Base-by-base conservation (phyloP, 2,888 invertebrate genomes). In the Volucella inflata region DNA sequence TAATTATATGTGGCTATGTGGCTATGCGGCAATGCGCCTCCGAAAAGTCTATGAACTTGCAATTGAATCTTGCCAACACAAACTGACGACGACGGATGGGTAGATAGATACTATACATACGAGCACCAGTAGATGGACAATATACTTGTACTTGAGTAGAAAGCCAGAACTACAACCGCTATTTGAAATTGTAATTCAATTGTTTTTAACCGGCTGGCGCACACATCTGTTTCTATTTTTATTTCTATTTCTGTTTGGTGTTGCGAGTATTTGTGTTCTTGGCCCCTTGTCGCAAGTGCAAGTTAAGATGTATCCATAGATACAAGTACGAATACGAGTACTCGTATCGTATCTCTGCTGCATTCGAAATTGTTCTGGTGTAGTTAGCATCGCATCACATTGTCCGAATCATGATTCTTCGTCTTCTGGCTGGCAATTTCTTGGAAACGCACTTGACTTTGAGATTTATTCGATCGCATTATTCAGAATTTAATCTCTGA, bases 181-280 rank as follows among this genome's bases (percentile, higher is more conserved):
- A 82, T 82, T 87, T 87, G 87, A 82, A 87, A 87, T 87, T 87
- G 77, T 87, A 87, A 87, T 87, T 87, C 87, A 87, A 87, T 87
- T 87, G 85, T 85, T 64, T 30, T 85, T 64, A 72, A 53, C 68
- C 64, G 57, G 76, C 85, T 76, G 55, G 65, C 44, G 14, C 57
- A 55, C 60, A 68, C 67, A 51, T 38, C 53, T 51, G 62, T 51
- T 46, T 16, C 21, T 21, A 21, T 21, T n/a, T 10, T 11, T 46
- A 6, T 30, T 30, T 30, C 4, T 30, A 30, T 30, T 30, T 30
- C 30, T 30, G 30, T 30, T 30, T 30, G 30, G 30, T 30, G 30
- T 30, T 30, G 30, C 30, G 30, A 30, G 30, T 30, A 30, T 30
- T 30, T 6, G n/a, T 48, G 42, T 17, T 64, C 55, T 81, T 75